Base-by-base conservation (phyloP, 1,140 invertebrate genomes). In the Propsilocerus akamusi region DNA sequence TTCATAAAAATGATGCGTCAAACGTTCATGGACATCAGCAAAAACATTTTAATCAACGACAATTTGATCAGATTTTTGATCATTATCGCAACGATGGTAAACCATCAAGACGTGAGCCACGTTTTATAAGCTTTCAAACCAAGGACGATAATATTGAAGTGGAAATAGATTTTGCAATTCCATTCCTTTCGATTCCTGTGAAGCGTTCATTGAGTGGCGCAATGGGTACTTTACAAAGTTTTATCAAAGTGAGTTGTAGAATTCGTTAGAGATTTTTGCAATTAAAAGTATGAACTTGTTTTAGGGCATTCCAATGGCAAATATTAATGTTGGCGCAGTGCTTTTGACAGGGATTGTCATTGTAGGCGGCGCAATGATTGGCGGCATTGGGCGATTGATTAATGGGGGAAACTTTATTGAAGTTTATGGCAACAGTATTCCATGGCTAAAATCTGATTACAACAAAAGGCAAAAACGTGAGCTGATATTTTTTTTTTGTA, bases 241-340 rank as follows among this genome's bases (percentile, higher is more conserved):
- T 41, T 17, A 41, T 41, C 10, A 41, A 20, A 7, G 34, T 41
- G 22, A 41, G 34, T 20, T 20, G n/a, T n/a, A 17, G 2, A 20
- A 41, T 41, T 41, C 22, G 22, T 8, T 17, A 41, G 22, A 30
- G n/a, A 30, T 4, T 30, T n/a, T 41, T 17, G 22, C 22, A 8
- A 41, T 20, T 20, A 41, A 1, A 41, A 41, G 5, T 41, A 20
- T 7, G 34, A 11, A 30, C 10, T 5, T 20, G 17, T 17, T 41
- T 14, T 3, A 41, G 34, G 34, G 34, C 5, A 20, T 41, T 20
- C 54, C 58, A 0, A 26, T 64, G 12, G 54, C 59, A 10, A 65
- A 61, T 37, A 25, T 65, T 4, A 64, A 65, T 47, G 32, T 63
- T 6, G 60, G 57, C 12, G 54, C 62, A 6, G 11, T 64, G 4